Percentiles rank a stretch among this genome's conserved stretches.
These are phyloP conservation scores for Platalea minor DNA, from an alignment of 2,797 vertebrate species.

Conservation along the genomic window DNA sequence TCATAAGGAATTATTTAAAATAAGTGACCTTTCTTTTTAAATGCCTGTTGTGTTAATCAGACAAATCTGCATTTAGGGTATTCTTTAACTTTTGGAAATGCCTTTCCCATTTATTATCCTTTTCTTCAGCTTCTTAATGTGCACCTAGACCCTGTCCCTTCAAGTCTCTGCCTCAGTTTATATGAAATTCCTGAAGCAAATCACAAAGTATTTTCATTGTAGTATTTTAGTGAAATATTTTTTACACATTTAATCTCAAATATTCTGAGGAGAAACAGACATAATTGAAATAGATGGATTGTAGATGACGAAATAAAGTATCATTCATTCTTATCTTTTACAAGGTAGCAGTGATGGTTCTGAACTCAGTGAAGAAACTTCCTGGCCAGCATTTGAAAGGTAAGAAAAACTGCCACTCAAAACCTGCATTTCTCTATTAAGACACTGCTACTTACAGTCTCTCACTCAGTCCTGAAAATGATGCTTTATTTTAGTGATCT, in stretches of 20 bases:
- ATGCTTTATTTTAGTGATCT: not conserved
- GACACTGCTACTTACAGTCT: not conserved
- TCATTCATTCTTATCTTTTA: not conserved
- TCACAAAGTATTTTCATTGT: not conserved
- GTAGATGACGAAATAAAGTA: not conserved
- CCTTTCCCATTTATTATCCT: not conserved
- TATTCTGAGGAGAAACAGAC: not conserved
- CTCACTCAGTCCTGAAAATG: not conserved
- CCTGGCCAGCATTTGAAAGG: slow-evolving; percentile 99
- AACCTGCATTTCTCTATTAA: not conserved
- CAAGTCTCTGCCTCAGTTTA: not conserved
- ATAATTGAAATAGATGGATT: not conserved
- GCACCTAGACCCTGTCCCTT: not conserved
- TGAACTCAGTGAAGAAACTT: slow-evolving; percentile 96
- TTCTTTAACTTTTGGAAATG: not conserved
- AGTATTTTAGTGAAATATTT: not conserved
- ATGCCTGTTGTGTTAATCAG: not conserved
- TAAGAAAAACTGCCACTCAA: slow-evolving; percentile 63
- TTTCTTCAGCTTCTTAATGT: not conserved
- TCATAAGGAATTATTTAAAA: not conserved
- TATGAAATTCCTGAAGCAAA: not conserved
- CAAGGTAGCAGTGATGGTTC: slow-evolving; percentile 98
- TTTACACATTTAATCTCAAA: not conserved
- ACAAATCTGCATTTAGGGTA: rapidly evolving
- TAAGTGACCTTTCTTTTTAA: not conserved